phyloP scores from a whole-genome alignment of 2,797 vertebrate genomes.

The Micropoecilia bifurca region DNA sequence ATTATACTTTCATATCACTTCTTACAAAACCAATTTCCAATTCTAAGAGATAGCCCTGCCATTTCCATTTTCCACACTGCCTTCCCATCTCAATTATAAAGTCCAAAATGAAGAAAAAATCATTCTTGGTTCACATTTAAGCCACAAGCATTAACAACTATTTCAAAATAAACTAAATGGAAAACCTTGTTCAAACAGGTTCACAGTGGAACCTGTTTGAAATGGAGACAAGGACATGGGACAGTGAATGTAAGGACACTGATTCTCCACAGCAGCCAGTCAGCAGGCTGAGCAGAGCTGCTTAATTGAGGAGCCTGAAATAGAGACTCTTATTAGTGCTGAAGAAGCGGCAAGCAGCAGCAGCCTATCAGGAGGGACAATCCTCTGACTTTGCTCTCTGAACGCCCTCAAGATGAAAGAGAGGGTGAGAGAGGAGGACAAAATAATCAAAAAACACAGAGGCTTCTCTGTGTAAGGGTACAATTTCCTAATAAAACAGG shows the following conservation, averaged over 20 bases:
- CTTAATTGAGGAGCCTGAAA: slow-evolving; percentile 77
- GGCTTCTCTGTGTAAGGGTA: neutral
- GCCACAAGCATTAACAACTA: neutral
- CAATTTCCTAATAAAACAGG: slow-evolving; percentile 15
- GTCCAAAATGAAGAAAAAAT: neutral
- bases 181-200: slow-evolving; percentile 10
- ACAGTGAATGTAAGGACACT: slow-evolving; percentile 40
- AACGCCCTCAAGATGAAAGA: slow-evolving; percentile 50
- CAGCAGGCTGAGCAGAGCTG: slow-evolving; percentile 53
- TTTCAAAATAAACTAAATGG: slow-evolving; percentile 6
- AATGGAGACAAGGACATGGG: slow-evolving; percentile 39
- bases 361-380: slow-evolving; percentile 52
- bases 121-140: neutral
- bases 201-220: slow-evolving; percentile 18
- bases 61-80: slow-evolving; percentile 2
- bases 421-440: slow-evolving; percentile 29
- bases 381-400: slow-evolving; percentile 56
- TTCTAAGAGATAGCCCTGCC: neutral
- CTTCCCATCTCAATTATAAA: neutral
- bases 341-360: slow-evolving; percentile 52
- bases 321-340: slow-evolving; percentile 70
- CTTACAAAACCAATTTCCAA: neutral
- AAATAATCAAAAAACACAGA: slow-evolving; percentile 44
- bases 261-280: slow-evolving; percentile 56
- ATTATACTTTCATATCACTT: neutral